Percentiles rank a stretch among this genome's conserved stretches.
phyloP scores from a whole-genome alignment of 2,888 invertebrate genomes.

The Callyntrura guangdongensis region DNA sequence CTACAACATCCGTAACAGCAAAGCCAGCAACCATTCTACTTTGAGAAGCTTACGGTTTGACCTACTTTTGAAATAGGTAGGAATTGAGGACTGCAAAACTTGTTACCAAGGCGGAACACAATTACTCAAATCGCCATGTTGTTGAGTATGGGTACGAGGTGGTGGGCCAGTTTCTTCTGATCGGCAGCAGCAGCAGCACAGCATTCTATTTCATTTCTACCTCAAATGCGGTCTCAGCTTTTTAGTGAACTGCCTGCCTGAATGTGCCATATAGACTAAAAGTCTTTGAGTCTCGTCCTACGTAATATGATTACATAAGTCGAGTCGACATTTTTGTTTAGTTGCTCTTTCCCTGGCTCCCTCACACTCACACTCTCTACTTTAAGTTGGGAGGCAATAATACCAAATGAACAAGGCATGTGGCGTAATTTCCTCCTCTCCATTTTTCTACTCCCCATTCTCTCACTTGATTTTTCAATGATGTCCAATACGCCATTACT shows the following conservation, averaged over 20 bases:
- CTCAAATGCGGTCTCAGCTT: not conserved
- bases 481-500: not conserved
- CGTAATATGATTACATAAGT: no score
- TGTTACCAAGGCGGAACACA: conserved; percentile 56
- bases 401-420: no score
- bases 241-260: not conserved
- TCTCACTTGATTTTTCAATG: no score
- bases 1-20: conserved; percentile 59
- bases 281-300: no score
- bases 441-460: no score
- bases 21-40: conserved; percentile 39
- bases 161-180: conserved; percentile 1
- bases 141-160: not conserved
- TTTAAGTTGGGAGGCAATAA: no score
- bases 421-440: no score
- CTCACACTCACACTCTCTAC: not conserved
- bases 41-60: conserved; percentile 66
- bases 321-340: not conserved
- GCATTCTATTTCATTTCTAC: not conserved
- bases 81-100: conserved; percentile 63
- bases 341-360: not conserved
- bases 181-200: no score
- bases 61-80: conserved; percentile 71
- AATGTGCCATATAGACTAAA: no score
- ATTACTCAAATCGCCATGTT: conserved; percentile 26